phyloP scores from a whole-genome alignment of 2,113 vertebrate species.

The Antechinus flavipes region DNA sequence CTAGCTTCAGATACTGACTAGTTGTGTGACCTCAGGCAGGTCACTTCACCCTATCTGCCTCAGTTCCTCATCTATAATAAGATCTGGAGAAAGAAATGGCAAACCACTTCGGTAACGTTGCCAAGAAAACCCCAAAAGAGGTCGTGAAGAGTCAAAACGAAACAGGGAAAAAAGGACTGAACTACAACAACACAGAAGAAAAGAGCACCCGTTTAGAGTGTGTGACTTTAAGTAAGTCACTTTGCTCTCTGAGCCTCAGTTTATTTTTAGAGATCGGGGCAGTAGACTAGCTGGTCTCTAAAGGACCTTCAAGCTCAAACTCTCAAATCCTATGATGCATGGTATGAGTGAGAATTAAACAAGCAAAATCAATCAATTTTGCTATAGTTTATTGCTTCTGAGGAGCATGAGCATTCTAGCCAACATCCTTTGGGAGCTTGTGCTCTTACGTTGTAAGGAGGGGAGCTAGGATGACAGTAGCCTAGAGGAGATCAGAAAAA shows the following conservation, averaged over 20 bases:
- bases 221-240: neutral
- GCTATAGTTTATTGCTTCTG: neutral
- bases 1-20: neutral
- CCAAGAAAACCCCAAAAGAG: too few species aligned
- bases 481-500: neutral
- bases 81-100: too few species aligned
- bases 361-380: neutral
- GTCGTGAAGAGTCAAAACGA: neutral
- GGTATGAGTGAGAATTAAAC: neutral
- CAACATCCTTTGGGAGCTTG: neutral
- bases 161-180: neutral
- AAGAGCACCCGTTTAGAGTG: neutral
- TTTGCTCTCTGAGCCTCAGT: neutral
- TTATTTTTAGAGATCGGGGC: neutral
- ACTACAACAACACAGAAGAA: neutral
- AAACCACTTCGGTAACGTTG: too few species aligned
- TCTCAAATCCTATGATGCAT: neutral
- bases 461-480: neutral
- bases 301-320: neutral
- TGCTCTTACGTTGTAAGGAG: neutral
- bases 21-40: neutral
- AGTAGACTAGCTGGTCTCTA: neutral
- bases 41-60: neutral
- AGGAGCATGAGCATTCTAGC: slow-evolving; percentile 1
- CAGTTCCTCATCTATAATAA: too few species aligned